phyloP scores from a whole-genome alignment of 92 coral and sea anemone genomes.

The Diadumene lineata region DNA sequence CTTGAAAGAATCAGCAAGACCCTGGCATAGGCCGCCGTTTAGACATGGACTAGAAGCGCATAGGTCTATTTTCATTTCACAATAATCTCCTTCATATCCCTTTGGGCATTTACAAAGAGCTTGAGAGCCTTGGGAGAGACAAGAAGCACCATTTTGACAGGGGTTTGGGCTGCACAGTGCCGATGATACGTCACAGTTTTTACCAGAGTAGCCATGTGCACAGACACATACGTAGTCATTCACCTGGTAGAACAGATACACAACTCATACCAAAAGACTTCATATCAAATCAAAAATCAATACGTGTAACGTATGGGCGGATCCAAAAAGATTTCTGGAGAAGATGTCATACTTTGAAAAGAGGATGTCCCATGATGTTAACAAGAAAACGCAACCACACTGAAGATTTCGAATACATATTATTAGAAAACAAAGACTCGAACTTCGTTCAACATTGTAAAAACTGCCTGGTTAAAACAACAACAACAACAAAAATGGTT shows the following conservation, averaged over 20 bases:
- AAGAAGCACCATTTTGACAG: conserved; percentile 82
- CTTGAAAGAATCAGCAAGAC: conserved; percentile 57
- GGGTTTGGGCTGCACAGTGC: conserved; percentile 64
- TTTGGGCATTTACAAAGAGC: conserved; percentile 72
- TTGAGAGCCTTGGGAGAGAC: conserved; percentile 62
- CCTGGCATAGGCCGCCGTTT: conserved; percentile 69
- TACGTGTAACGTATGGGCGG: not conserved
- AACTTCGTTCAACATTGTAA: too few relatives aligned
- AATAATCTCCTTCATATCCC: conserved; percentile 77
- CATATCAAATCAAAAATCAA: too few relatives aligned
- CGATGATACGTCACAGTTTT: conserved; percentile 77
- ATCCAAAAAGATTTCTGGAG: too few relatives aligned
- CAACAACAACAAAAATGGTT: too few relatives aligned
- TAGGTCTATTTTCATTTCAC: conserved; percentile 78
- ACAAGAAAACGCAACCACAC: too few relatives aligned
- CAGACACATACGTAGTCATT: conserved; percentile 90
- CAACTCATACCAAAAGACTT: too few relatives aligned
- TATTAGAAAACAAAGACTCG: too few relatives aligned
- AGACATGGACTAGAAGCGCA: conserved; percentile 75
- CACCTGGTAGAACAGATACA: conserved; percentile 43
- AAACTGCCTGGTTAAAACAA: too few relatives aligned
- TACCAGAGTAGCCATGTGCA: conserved; percentile 77
- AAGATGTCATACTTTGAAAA: too few relatives aligned
- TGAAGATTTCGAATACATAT: too few relatives aligned
- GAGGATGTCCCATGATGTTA: too few relatives aligned